Percentiles rank a stretch among this genome's conserved stretches.
These are phyloP conservation scores for Eonycteris spelaea DNA, from an alignment of 2,113 vertebrate species.

Conservation along the genomic window DNA sequence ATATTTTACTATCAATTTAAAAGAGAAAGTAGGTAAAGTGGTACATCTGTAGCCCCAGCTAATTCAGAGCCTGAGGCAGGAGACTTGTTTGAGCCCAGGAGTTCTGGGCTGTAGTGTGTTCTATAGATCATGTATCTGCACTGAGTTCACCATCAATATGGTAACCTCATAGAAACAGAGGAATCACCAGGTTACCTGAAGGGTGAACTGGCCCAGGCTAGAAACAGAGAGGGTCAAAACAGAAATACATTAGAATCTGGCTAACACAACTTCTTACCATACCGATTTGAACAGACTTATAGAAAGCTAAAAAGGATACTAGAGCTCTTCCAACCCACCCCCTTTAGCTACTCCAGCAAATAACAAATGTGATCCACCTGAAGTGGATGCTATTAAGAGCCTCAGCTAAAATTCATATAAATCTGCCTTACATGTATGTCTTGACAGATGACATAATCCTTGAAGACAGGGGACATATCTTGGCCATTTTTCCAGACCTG, in stretches of 20 bases:
- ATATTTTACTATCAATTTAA: not conserved
- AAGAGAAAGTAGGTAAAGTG: not conserved
- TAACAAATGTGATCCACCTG: not conserved
- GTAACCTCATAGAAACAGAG: not conserved
- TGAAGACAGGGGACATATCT: not conserved
- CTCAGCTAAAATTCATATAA: not conserved
- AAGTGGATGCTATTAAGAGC: not conserved
- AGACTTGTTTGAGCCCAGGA: not conserved
- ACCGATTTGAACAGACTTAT: not conserved
- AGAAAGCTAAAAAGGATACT: not conserved
- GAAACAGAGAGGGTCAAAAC: not conserved
- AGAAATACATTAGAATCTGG: not conserved
- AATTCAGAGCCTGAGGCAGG: not conserved
- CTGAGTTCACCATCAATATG: not conserved
- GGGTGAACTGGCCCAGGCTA: not conserved
- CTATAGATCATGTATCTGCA: not conserved
- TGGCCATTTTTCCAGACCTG: not conserved
- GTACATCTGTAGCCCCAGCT: not conserved
- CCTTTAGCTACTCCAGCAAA: not conserved
- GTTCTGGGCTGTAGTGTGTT: not conserved
- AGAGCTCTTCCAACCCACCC: not conserved
- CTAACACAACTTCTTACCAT: not conserved
- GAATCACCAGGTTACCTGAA: not conserved
- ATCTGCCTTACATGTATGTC: not conserved
- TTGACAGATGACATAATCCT: not conserved